These are phyloP conservation scores for Varecia variegata DNA, from an alignment of 2,797 vertebrate species.

Conservation along the genomic window DNA sequence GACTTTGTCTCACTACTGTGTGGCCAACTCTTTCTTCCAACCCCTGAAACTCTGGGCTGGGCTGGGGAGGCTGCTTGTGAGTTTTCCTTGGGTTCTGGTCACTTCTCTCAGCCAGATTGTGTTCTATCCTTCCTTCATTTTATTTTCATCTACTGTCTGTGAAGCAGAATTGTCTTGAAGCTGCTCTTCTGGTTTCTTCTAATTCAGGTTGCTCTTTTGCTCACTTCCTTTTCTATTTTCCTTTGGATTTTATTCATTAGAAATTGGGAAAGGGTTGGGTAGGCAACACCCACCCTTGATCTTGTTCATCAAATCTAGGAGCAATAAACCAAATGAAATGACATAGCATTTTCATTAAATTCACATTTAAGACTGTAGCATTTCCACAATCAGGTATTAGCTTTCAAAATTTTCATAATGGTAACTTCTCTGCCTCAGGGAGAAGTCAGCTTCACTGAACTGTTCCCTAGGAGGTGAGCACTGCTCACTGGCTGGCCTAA, in stretches of 20 bases:
- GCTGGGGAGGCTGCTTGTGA: background rate
- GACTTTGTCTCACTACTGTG: background rate
- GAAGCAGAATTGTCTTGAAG: background rate
- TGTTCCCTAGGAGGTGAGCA: background rate
- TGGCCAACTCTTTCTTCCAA: background rate
- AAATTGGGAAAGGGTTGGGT: background rate
- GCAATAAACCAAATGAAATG: background rate
- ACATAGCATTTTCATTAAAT: background rate
- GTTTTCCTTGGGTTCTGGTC: background rate
- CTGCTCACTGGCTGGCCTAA: background rate
- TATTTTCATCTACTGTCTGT: background rate
- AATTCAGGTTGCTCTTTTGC: background rate
- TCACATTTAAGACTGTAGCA: background rate
- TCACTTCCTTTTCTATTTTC: background rate
- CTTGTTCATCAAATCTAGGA: constrained; percentile 9
- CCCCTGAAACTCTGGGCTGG: background rate
- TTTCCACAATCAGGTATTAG: constrained; percentile 2
- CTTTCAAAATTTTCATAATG: background rate
- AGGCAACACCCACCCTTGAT: background rate
- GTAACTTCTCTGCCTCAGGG: background rate
- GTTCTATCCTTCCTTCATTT: constrained; percentile 5
- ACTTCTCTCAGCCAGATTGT: background rate
- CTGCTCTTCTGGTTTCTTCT: background rate
- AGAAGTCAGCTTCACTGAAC: background rate
- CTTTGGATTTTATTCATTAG: constrained; percentile 30